A percentile compares a stretch with the other conserved stretches of the same genome.
These are phyloP conservation scores for Engystomops pustulosus DNA, from an alignment of 2,113 vertebrate genomes.

Conservation along the genomic window DNA sequence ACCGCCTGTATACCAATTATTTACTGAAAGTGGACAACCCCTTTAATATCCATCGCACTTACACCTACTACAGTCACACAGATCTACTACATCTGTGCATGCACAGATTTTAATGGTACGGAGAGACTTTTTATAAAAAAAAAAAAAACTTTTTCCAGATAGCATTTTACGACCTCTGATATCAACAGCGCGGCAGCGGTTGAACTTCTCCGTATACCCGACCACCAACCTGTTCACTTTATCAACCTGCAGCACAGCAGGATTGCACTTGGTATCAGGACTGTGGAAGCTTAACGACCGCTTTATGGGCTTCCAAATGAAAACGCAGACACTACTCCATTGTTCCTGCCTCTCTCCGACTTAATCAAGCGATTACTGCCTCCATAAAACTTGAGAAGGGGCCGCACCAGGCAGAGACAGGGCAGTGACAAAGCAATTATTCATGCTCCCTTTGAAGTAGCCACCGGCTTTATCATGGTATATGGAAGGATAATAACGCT, in stretches of 20 bases:
- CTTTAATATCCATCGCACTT: no score
- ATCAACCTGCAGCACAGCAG: constrained; percentile 27
- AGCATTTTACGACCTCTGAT: background rate
- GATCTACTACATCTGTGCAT: no score
- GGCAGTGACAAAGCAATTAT: constrained; percentile 58
- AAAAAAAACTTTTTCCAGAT: background rate
- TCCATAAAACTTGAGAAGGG: constrained; percentile 60
- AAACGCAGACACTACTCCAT: constrained; percentile 55
- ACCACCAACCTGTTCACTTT: constrained; percentile 19
- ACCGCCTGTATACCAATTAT: no score
- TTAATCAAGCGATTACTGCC: constrained; percentile 59
- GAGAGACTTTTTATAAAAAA: no score
- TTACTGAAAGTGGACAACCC: no score
- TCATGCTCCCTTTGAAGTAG: constrained; percentile 54
- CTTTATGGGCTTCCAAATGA: constrained; percentile 50
- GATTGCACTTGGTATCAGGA: constrained; percentile 37
- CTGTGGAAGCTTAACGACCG: constrained; percentile 25
- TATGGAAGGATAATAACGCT: constrained; percentile 28
- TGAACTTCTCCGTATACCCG: background rate
- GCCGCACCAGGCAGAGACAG: constrained; percentile 47
- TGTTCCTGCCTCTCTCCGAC: constrained; percentile 54
- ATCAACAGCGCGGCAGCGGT: background rate
- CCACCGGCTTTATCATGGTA: constrained; percentile 42
- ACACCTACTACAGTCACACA: no score
- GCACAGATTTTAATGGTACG: no score